These are phyloP conservation scores for Margaritifera margaritifera DNA, from an alignment of 2,888 invertebrate genomes.

Conservation along the genomic window DNA sequence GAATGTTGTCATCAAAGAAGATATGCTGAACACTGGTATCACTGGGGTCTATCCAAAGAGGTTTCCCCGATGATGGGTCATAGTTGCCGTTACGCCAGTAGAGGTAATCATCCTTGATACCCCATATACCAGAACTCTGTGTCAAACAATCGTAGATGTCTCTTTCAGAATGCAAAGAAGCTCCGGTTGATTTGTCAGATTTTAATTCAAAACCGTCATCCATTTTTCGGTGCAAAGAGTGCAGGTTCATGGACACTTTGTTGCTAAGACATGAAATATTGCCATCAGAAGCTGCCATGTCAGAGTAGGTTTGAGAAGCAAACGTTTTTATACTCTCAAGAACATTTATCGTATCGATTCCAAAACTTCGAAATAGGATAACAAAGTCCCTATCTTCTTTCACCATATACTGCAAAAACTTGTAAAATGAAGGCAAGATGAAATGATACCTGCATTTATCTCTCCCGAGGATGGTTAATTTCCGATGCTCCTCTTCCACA, in stretches of 20 bases:
- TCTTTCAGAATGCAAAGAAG: constrained; percentile 13
- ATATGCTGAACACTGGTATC: constrained; percentile 31
- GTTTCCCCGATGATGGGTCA: constrained; percentile 32
- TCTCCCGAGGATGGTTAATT: constrained; percentile 29
- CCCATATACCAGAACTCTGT: constrained; percentile 19
- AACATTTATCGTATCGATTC: constrained; percentile 28
- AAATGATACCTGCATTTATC: constrained; percentile 27
- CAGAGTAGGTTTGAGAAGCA: constrained; percentile 15
- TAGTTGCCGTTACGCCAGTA: constrained; percentile 28
- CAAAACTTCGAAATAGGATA: constrained; percentile 30
- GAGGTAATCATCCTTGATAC: constrained; percentile 25
- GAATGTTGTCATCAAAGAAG: constrained; percentile 40
- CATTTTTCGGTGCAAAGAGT: constrained; percentile 7
- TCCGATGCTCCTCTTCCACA: constrained; percentile 21
- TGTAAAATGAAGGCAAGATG: constrained; percentile 32
- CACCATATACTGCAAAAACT: constrained; percentile 19
- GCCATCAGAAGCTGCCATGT: neutral
- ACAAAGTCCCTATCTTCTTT: constrained; percentile 22
- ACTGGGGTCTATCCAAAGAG: constrained; percentile 25
- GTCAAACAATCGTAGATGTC: constrained; percentile 32
- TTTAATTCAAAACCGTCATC: constrained; percentile 9
- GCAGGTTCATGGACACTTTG: constrained; percentile 6
- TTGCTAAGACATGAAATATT: constrained; percentile 11
- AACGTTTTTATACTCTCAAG: constrained; percentile 24
- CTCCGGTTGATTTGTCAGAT: neutral